A percentile compares a stretch with the other conserved stretches of the same genome.
phyloP scores from a whole-genome alignment of 2,888 invertebrate genomes.

The Hypselothyrea guttata region DNA sequence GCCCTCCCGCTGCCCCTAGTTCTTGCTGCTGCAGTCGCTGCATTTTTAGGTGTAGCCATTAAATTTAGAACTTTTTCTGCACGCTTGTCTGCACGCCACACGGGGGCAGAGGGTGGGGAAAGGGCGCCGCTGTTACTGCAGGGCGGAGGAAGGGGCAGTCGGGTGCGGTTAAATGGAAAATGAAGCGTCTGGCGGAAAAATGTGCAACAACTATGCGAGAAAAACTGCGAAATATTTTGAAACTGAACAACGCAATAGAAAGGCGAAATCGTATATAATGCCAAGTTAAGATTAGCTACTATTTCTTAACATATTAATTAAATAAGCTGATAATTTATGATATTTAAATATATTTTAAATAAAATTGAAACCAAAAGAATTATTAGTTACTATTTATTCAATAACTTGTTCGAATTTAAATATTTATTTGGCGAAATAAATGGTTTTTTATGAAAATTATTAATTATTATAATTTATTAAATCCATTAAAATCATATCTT shows the following conservation, averaged over 20 bases:
- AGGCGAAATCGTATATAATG: background rate
- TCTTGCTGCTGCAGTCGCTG: conserved; percentile 56
- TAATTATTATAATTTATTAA: no score
- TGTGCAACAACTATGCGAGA: conserved; percentile 37
- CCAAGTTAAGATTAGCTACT: no score
- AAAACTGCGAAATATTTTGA: conserved; percentile 24
- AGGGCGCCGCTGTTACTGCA: background rate
- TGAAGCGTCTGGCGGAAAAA: conserved; percentile 62
- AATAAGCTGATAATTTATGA: no score
- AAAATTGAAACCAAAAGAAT: no score
- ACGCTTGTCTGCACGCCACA: conserved; percentile 74
- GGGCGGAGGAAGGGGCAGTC: conserved; percentile 26
- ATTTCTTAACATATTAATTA: no score
- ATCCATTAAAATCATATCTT: no score
- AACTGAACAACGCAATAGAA: background rate
- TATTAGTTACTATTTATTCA: no score
- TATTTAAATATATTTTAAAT: no score
- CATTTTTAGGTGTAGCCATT: conserved; percentile 78
- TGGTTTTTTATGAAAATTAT: no score
- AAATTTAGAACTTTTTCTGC: conserved; percentile 74
- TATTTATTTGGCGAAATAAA: no score
- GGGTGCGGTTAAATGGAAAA: conserved; percentile 71
- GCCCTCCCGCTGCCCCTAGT: background rate
- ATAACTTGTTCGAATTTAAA: no score
- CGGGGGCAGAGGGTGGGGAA: conserved; percentile 4